phyloP scores from a whole-genome alignment of 2,888 invertebrate genomes.

The Clepsis dumicolana region DNA sequence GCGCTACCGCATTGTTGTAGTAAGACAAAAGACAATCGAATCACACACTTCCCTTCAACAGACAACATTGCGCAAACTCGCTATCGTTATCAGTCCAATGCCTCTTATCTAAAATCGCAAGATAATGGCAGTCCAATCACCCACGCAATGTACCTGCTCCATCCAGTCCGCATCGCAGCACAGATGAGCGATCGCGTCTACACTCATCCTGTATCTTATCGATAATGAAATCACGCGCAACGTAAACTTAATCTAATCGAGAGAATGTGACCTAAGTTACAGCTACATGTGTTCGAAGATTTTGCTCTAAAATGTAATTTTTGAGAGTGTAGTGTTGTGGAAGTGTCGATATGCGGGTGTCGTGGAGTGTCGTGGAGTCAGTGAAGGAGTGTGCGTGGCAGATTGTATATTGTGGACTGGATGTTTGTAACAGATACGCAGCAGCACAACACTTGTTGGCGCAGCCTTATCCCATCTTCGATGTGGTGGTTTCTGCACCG shows the following conservation, averaged over 20 bases:
- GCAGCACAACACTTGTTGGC: constrained; percentile 65
- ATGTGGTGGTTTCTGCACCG: constrained; percentile 74
- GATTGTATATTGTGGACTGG: constrained; percentile 67
- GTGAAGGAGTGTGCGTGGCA: constrained; percentile 70
- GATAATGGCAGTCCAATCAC: constrained; percentile 59
- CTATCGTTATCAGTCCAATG: constrained; percentile 60
- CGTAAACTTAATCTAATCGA: constrained; percentile 63
- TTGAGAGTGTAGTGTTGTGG: constrained; percentile 51
- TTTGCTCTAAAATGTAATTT: constrained; percentile 36
- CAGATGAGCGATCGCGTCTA: constrained; percentile 64
- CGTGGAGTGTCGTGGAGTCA: constrained; percentile 68
- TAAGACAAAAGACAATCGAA: constrained; percentile 42
- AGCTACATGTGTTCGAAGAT: constrained; percentile 43
- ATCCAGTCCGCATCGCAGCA: constrained; percentile 49
- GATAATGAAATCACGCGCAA: constrained; percentile 76
- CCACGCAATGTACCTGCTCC: constrained; percentile 58
- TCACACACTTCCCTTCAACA: constrained; percentile 31
- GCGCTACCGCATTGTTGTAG: constrained; percentile 34
- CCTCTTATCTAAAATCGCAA: constrained; percentile 64
- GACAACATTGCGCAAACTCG: constrained; percentile 40
- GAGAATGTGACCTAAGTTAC: constrained; percentile 55
- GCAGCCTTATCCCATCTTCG: constrained; percentile 71
- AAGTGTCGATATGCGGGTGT: constrained; percentile 54
- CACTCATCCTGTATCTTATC: constrained; percentile 68
- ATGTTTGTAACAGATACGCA: constrained; percentile 65